Evolutionary conservation across 2,888 invertebrate genomes (phyloP), one percentile per base, ranked within the genome.

Genomic region (Platycnemis pennipes): DNA sequence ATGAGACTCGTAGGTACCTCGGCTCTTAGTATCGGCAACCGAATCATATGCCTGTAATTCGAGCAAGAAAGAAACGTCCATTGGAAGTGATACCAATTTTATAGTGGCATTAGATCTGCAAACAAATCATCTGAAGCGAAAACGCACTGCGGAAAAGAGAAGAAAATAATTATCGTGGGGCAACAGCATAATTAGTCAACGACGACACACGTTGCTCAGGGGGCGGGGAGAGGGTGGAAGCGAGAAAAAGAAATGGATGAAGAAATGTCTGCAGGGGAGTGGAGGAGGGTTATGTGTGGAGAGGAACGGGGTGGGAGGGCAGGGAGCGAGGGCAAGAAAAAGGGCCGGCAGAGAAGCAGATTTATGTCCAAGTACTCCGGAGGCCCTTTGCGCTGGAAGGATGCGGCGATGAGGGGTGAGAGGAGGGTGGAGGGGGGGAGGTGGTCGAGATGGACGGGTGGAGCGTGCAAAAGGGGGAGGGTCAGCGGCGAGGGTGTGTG

Each of bases 341-440:
- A 46, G 45, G 46, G 87, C 26, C 37, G 63, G 45, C 19, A 63
- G 63, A 56, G 91, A 63, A 91, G 91, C 91, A 91, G 91, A 91
- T 91, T 91, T 91, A 91, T 91, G 91, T 91, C 91, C 91, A 45
- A 91, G 91, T 91, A 69, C 91, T 91, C 44, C 63, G 91, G 69
- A 91, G 91, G 91, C 91, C 63, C 49, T 91, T 63, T 91, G 91
- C 91, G 91, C 69, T 91, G 56, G 91, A 91, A 69, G 91, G 91
- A 63, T 91, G 69, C 91, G 69, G 91, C 63, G 69, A 69, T 56
- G 63, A 42, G 89, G 89, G 5, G n/a, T 22, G 13, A 46, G 46
- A 19, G 46, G 42, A 16, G 0, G 42, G 44, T 4, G 22, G 44
- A 16, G 86, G 42, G 26, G 42, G 22, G 16, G 19, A 19, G 86